Percentiles rank a stretch among this genome's conserved stretches.
Conservation (phyloP, 2,113 vertebrate species). For the Probosciger aterrimus region DNA sequence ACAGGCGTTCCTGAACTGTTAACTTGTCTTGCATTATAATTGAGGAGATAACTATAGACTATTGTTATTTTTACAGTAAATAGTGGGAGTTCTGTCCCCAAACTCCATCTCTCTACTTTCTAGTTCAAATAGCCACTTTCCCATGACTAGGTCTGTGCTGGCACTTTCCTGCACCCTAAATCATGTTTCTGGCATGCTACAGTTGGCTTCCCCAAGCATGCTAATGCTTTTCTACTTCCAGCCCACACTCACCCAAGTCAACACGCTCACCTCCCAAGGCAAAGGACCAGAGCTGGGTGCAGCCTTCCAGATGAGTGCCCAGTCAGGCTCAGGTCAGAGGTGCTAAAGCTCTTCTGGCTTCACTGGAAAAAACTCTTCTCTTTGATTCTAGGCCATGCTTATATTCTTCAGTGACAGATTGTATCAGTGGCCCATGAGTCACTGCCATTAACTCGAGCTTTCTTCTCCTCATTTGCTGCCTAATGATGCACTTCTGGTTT, state of each 20-base stretch:
- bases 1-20: not conserved
- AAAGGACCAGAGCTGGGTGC: not conserved
- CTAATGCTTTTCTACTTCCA: not conserved
- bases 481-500: not conserved
- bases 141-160: not conserved
- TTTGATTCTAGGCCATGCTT: not conserved
- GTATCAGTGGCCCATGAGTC: not conserved
- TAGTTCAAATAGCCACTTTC: not conserved
- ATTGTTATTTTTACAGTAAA: not conserved
- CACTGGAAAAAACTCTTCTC: not conserved
- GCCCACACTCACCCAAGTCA: not conserved
- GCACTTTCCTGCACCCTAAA: not conserved
- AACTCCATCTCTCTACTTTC: not conserved
- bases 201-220: not conserved
- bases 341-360: not conserved
- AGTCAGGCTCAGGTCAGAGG: not conserved
- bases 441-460: not conserved
- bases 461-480: not conserved
- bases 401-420: not conserved
- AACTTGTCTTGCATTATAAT: not conserved
- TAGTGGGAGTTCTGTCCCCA: not conserved
- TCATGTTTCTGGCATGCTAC: not conserved
- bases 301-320: not conserved
- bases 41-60: not conserved
- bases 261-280: not conserved